Evolutionary conservation across 2,113 vertebrate genomes (phyloP), one percentile per base, ranked within the genome.

Genomic region (Pleuronectes platessa): DNA sequence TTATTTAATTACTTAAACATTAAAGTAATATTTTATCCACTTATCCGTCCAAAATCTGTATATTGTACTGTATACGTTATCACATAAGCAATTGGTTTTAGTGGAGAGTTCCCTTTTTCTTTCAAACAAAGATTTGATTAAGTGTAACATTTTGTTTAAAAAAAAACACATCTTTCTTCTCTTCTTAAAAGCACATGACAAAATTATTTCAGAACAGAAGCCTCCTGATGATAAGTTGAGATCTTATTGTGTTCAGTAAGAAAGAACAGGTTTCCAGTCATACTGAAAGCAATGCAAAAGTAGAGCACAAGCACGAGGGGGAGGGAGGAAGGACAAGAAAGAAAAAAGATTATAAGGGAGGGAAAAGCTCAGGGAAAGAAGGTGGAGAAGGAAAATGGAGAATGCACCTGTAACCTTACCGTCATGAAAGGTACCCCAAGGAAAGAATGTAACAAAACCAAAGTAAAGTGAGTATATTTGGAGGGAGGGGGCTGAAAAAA

Each of bases 401-500:
- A 93, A 90, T 90, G 87, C 79, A 90, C 89, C 88, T 92, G 89
- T 91, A 93, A 93, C 91, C 95, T 95, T 95, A 95, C 94, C 95
- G 85, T 93, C 51, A 84, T 85, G 92, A 93, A 95, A 94, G 90
- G 90, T 86, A 94, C 76, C 82, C 80, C 88, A 81, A 87, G 92
- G 94, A 93, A 94, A 92, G 88, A 92, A 93, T 31, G 85, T 76
- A 90, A 91, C 87, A 85, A 91, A 90, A 92, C 67, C 89, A 88
- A 88, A 66, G 89, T 84, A 89, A 88, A 90, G 88, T 83, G 88
- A 92, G 86, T 79, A 89, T 23, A 59, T 82, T 87, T 74, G 75
- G 81, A 87, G 87, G 87, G 82, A 82, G 84, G 79, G 71, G 76
- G 79, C 62, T 49, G 67, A 76, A 51, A 77, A 88, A 85, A 87